Evolutionary conservation across 2,797 vertebrate genomes (phyloP).

Genomic region (Sebastes vulpes): DNA sequence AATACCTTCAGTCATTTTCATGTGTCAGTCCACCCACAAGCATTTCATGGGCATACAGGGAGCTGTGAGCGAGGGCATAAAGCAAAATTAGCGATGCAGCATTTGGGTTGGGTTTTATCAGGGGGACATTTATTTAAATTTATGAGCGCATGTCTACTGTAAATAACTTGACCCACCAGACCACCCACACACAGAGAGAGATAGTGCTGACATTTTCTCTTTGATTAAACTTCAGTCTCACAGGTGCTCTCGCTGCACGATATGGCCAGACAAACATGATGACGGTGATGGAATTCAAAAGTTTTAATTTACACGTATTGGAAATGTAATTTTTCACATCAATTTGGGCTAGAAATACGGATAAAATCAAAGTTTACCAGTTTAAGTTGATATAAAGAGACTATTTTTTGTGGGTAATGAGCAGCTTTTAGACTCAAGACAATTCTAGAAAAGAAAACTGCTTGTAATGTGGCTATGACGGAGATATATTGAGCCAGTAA

Average conservation of each 20-base stretch:
- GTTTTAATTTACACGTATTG: not conserved
- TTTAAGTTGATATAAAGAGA: not conserved
- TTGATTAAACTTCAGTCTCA: slow-evolving; percentile 20
- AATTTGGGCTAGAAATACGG: not conserved
- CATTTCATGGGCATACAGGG: not conserved
- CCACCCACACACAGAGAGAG: slow-evolving; percentile 6
- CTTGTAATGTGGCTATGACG: not conserved
- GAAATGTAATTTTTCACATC: not conserved
- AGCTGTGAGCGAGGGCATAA: slow-evolving; percentile 7
- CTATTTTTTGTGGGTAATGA: not conserved
- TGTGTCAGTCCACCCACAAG: not conserved
- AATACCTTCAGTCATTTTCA: not conserved
- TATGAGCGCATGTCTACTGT: slow-evolving; percentile 10
- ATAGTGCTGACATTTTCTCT: slow-evolving; percentile 1
- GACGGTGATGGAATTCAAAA: not conserved
- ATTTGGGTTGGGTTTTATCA: slow-evolving; percentile 31
- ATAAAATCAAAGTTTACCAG: not conserved
- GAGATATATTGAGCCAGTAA: not conserved
- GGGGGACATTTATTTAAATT: slow-evolving; percentile 48
- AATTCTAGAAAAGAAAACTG: not conserved
- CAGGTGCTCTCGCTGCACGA: not conserved
- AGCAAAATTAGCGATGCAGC: slow-evolving; percentile 32
- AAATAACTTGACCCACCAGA: slow-evolving; percentile 22
- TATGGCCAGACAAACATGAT: not conserved
- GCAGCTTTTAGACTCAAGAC: not conserved